Evolutionary conservation across 2,888 invertebrate species (phyloP).

Genomic region (Lordiphosa fenestrarum): DNA sequence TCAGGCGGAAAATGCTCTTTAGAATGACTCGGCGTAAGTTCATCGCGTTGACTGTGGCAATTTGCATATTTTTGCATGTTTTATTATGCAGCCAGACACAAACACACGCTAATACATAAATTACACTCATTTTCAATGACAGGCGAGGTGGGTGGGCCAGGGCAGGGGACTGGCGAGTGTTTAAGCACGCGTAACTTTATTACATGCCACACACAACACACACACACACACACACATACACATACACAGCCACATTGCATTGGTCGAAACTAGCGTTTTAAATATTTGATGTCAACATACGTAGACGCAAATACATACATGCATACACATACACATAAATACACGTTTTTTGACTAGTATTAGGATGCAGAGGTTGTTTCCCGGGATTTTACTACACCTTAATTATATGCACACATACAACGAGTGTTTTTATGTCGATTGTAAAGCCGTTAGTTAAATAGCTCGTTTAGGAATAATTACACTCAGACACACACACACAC

Average conservation of each 20-base stretch:
- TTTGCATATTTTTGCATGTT: slow-evolving; percentile 73
- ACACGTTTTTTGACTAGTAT: slow-evolving; percentile 2
- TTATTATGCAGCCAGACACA: slow-evolving; percentile 51
- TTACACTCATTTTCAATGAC: slow-evolving; percentile 71
- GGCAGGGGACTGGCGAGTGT: slow-evolving; percentile 33
- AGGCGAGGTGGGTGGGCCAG: slow-evolving; percentile 28
- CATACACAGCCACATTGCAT: slow-evolving; percentile 4
- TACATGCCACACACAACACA: slow-evolving; percentile 47
- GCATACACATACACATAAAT: not conserved
- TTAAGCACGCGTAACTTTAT: slow-evolving; percentile 64
- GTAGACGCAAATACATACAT: not conserved
- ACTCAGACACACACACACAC: slow-evolving; percentile 6
- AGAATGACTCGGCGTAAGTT: slow-evolving; percentile 54
- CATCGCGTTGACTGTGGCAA: slow-evolving; percentile 73
- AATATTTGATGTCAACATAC: slow-evolving; percentile 69
- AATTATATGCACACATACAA: slow-evolving; percentile 12
- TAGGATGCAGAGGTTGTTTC: slow-evolving; percentile 7
- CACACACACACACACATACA: no score
- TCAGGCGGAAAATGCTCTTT: slow-evolving; percentile 57
- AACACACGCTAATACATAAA: slow-evolving; percentile 64
- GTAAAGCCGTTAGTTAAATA: slow-evolving; percentile 61
- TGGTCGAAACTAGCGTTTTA: slow-evolving; percentile 50
- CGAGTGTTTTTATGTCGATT: slow-evolving; percentile 31
- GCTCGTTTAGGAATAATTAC: slow-evolving; percentile 70
- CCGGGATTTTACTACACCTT: slow-evolving; percentile 4